phyloP scores from a whole-genome alignment of 2,113 vertebrate species.

The Eulemur macaco region DNA sequence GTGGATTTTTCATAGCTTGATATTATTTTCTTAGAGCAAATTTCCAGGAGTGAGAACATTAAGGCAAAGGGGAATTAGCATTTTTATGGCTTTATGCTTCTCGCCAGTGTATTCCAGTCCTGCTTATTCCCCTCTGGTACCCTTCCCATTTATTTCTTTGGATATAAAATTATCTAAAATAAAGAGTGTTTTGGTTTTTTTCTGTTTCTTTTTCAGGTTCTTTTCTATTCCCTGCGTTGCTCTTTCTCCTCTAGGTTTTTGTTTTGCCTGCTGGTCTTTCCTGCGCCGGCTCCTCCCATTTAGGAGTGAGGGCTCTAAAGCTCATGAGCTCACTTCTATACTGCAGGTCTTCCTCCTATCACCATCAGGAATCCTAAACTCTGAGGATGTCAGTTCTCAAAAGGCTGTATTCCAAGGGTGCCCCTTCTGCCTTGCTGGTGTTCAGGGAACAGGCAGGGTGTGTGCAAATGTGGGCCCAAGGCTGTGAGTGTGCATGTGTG shows the following conservation, averaged over 20 bases:
- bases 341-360: neutral
- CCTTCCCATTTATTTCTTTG: neutral
- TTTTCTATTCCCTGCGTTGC: neutral
- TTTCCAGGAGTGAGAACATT: neutral
- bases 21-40: constrained; percentile 19
- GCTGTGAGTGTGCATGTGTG: neutral
- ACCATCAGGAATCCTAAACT: neutral
- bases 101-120: neutral
- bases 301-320: no score
- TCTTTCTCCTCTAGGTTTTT: neutral
- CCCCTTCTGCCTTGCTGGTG: neutral
- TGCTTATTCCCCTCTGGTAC: no score
- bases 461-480: neutral
- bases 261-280: neutral
- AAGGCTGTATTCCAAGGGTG: neutral
- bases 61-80: neutral
- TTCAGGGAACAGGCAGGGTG: neutral
- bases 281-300: neutral
- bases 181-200: neutral
- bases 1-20: neutral
- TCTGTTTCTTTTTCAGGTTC: neutral
- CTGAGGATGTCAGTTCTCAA: neutral
- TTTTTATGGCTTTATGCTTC: neutral
- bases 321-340: neutral
- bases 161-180: neutral